phyloP scores from a whole-genome alignment of 2,888 invertebrate genomes.

The Coelogynopora nodosa region DNA sequence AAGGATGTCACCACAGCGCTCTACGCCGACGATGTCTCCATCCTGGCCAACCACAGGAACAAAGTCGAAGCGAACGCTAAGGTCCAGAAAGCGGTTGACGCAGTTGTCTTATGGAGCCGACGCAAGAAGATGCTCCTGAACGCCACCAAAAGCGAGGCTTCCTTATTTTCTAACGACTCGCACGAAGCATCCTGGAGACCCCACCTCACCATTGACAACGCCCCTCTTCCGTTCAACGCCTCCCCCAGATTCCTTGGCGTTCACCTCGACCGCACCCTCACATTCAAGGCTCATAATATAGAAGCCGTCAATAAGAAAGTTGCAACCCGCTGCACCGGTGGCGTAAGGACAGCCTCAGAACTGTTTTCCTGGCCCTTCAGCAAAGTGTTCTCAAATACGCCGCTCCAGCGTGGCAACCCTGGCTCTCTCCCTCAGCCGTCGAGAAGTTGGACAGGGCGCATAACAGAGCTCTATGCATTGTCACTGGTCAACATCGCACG shows the following conservation, averaged over 20 bases:
- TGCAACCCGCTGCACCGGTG: background rate
- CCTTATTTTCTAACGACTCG: background rate
- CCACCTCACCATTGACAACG: background rate
- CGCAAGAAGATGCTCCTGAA: background rate
- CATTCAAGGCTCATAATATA: background rate
- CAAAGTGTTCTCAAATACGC: background rate
- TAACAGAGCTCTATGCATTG: background rate
- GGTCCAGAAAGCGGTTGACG: background rate
- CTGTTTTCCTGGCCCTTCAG: background rate
- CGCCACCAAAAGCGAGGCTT: background rate
- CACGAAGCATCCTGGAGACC: background rate
- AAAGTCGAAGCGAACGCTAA: too few species aligned
- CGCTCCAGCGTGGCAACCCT: conserved; percentile 16
- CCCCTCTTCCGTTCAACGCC: background rate
- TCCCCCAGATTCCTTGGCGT: background rate
- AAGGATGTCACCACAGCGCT: too few species aligned
- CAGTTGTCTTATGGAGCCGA: background rate
- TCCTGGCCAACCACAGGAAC: too few species aligned
- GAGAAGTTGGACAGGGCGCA: background rate
- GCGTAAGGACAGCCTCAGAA: background rate
- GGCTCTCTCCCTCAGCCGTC: background rate
- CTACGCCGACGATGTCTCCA: too few species aligned
- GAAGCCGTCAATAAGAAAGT: background rate
- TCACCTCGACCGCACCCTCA: background rate
- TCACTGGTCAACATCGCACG: background rate